These are phyloP conservation scores for Cygnus atratus DNA, from an alignment of 2,113 vertebrate genomes.

Conservation along the genomic window DNA sequence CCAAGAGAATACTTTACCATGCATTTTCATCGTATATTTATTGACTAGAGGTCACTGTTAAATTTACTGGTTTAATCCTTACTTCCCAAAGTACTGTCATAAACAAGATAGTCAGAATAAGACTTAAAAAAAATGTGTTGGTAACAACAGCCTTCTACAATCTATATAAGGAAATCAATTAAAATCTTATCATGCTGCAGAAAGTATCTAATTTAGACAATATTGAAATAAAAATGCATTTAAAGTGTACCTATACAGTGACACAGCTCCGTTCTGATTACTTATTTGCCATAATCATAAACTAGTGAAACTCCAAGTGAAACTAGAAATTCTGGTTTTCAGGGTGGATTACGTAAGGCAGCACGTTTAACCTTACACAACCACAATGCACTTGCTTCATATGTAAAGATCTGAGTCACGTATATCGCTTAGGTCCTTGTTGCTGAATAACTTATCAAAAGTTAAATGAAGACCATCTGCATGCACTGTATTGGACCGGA, in stretches of 20 bases:
- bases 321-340: constrained; percentile 55
- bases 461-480: not conserved
- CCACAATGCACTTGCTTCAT: not conserved
- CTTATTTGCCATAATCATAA: constrained; percentile 31
- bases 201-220: not conserved
- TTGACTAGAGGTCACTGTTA: not conserved
- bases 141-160: not conserved
- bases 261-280: not conserved
- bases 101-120: not conserved
- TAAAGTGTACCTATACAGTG: not conserved
- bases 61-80: not conserved
- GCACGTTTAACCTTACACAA: not conserved
- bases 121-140: not conserved
- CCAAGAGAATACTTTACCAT: not conserved
- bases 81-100: not conserved
- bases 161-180: not conserved
- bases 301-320: not conserved
- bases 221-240: not conserved
- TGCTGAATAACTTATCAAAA: not conserved
- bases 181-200: not conserved
- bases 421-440: not conserved
- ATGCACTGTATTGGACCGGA: not conserved
- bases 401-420: not conserved
- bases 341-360: not conserved
- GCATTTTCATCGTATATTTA: not conserved